Conservation (phyloP, 2,113 vertebrate genomes). For the Etheostoma spectabile region DNA sequence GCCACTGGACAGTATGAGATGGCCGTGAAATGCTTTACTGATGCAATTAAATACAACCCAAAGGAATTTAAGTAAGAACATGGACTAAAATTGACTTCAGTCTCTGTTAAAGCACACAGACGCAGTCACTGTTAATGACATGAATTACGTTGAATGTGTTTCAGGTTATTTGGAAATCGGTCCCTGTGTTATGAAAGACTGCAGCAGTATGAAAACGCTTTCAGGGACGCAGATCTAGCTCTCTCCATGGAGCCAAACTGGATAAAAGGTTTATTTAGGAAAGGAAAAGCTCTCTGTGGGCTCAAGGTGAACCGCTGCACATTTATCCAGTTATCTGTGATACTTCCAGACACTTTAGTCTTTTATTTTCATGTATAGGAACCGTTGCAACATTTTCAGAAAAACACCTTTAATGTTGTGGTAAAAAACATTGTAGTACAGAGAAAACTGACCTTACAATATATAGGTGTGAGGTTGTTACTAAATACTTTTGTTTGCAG, state of each 20-base stretch:
- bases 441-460: neutral
- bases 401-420: neutral
- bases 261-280: constrained; percentile 89
- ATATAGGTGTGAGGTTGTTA: neutral
- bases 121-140: neutral
- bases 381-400: neutral
- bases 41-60: constrained; percentile 88
- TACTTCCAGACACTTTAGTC: neutral
- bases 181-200: constrained; percentile 90
- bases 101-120: neutral
- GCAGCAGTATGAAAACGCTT: constrained; percentile 80
- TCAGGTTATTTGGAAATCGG: constrained; percentile 90
- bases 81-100: neutral
- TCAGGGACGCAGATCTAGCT: constrained; percentile 83
- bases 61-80: constrained; percentile 85
- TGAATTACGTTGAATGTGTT: neutral
- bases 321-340: neutral
- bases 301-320: constrained; percentile 82
- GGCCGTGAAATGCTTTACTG: constrained; percentile 85
- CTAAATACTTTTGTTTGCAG: neutral
- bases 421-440: neutral
- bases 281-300: constrained; percentile 89
- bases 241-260: constrained; percentile 84
- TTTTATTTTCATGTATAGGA: neutral
- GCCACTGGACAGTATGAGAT: constrained; percentile 71